Percentiles rank a stretch among this genome's conserved stretches.
phyloP scores from a whole-genome alignment of 1,140 invertebrate genomes.

The Drosophila subpulchrella region DNA sequence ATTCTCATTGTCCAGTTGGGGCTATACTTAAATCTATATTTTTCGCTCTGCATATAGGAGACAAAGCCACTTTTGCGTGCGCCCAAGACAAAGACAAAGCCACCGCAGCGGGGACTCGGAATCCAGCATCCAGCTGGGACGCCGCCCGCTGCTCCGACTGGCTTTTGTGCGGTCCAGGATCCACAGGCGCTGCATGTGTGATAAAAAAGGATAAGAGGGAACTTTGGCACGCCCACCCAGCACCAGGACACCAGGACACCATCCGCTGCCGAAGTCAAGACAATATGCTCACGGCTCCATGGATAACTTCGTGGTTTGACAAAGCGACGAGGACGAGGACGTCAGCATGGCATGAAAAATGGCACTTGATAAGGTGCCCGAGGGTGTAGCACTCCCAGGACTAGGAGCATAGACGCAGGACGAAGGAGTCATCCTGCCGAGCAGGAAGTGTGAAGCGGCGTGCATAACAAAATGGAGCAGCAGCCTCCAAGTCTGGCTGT shows the following conservation, averaged over 20 bases:
- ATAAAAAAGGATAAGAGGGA: slow-evolving; percentile 46
- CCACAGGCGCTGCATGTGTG: slow-evolving; percentile 64
- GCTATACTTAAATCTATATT: slow-evolving; percentile 6
- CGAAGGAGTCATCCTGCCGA: slow-evolving; percentile 62
- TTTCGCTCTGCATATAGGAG: slow-evolving; percentile 6
- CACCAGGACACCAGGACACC: slow-evolving; percentile 6
- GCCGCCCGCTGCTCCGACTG: slow-evolving; percentile 24
- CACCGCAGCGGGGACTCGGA: slow-evolving; percentile 17
- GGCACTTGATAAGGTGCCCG: slow-evolving; percentile 74
- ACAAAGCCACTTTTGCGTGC: slow-evolving; percentile 49
- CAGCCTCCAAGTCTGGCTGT: slow-evolving; percentile 24
- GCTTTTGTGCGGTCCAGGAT: slow-evolving; percentile 56
- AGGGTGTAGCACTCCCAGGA: slow-evolving; percentile 4
- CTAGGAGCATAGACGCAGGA: slow-evolving; percentile 1
- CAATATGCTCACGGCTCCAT: slow-evolving; percentile 63
- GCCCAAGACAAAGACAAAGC: slow-evolving; percentile 36
- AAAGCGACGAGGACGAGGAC: slow-evolving; percentile 56
- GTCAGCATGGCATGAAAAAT: slow-evolving; percentile 77
- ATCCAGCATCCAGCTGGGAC: slow-evolving; percentile 31
- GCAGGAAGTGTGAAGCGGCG: slow-evolving; percentile 77
- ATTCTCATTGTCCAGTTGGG: not conserved
- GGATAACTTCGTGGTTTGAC: slow-evolving; percentile 76
- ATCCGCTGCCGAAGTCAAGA: slow-evolving; percentile 41
- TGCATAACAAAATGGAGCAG: slow-evolving; percentile 57
- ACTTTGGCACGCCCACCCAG: slow-evolving; percentile 15